Base-by-base conservation (phyloP, 23 tunicate species). In the Aplidium turbinatum region DNA sequence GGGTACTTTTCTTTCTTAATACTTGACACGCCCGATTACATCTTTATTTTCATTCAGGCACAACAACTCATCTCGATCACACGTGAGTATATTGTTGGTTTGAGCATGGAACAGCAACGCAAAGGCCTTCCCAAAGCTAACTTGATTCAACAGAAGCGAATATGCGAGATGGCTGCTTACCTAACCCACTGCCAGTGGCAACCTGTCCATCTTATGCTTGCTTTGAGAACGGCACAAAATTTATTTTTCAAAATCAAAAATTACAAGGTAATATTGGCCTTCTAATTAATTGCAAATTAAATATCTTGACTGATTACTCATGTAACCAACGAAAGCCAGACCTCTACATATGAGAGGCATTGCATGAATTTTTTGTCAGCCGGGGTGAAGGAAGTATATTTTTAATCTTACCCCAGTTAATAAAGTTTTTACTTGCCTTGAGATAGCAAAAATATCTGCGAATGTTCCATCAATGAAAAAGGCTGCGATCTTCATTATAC, bases 171-270 rank as follows among this genome's bases (percentile, higher is more conserved):
- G 95, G 99, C 99, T 16, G 95, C 95, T 27, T 94, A 94, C 61
- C 85, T 94, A 23, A 87, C 99, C 4, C 99, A 94, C 57, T 93
- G 99, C 67, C 90, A 94, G 63, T 87, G 93, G 94, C 89, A 94
- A 64, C 95, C 99, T 5, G 57, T 78, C 1, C 99, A 94, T 77
- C 64, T 94, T 3, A 94, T 82, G 35, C 82, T 87, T 4, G 90
- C 94, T 33, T 67, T 94, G 63, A 71, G 94, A 70, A 94, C 99
- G 7, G 95, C 99, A 7, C 89, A 86, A 47, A 94, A 70, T 55
- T 33, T 87, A 16, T 76, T 77, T 72, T 94, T 86, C 79, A 94
- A 94, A 46, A 40, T 94, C 20, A 94, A 94, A 63, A 94, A 94
- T 66, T 94, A 81, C 82, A 94, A 91, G 97, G 97, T 91, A 65